Conservation (phyloP, 2,113 vertebrate genomes). For the Petromus typicus region DNA sequence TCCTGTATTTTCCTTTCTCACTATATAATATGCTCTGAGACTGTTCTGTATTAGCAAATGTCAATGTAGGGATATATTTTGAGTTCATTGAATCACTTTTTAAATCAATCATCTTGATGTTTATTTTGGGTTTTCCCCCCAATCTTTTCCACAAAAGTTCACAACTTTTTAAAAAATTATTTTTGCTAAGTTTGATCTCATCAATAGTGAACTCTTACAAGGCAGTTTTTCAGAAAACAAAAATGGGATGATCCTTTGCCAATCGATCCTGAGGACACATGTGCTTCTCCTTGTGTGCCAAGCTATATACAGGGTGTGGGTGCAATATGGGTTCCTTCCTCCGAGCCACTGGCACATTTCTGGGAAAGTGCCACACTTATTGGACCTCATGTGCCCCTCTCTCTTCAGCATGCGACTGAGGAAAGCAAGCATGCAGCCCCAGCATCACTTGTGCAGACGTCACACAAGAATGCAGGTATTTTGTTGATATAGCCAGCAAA, state of each 20-base stretch:
- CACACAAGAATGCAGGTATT: not conserved
- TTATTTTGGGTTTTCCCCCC: not conserved
- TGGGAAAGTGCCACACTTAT: not conserved
- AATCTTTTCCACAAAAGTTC: not conserved
- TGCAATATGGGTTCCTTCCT: not conserved
- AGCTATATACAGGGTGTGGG: not conserved
- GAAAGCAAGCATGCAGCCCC: not conserved
- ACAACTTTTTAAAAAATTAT: not conserved
- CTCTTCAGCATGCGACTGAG: not conserved
- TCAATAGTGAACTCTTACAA: conserved; percentile 17
- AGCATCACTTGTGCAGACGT: not conserved
- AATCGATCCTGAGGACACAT: not conserved
- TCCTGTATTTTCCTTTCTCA: not conserved
- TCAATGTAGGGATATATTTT: not conserved
- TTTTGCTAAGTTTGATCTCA: conserved; percentile 36
- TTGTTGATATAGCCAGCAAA: not conserved
- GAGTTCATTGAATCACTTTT: not conserved
- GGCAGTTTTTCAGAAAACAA: not conserved
- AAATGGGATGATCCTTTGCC: not conserved
- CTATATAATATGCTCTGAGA: not conserved
- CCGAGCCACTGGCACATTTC: not conserved
- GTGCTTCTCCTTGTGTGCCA: not conserved
- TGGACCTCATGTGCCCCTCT: fast-evolving
- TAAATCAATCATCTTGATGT: not conserved
- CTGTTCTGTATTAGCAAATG: not conserved